Evolutionary conservation across 2,797 vertebrate genomes (phyloP).

Genomic region (Salmo trutta): DNA sequence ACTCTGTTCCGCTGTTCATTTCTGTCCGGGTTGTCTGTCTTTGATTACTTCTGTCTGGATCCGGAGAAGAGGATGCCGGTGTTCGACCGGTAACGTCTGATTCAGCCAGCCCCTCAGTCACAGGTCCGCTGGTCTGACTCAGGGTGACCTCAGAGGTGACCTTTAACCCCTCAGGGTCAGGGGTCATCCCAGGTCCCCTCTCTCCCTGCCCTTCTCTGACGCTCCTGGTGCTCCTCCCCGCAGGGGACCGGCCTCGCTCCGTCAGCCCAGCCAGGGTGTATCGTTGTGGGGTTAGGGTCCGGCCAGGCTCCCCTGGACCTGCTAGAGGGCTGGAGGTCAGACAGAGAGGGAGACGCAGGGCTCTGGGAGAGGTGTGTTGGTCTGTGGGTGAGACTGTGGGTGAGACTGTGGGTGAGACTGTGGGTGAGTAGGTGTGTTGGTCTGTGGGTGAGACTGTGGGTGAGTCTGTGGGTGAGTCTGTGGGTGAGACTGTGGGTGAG

Average conservation of each 20-base stretch:
- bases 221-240: conserved; percentile 37
- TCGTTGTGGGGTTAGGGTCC: not conserved
- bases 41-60: conserved; percentile 14
- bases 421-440: not conserved
- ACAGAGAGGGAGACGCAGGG: conserved; percentile 11
- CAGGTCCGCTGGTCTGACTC: not conserved
- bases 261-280: conserved; percentile 22
- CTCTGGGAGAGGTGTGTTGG: not conserved
- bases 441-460: not conserved
- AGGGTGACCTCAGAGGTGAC: not conserved
- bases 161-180: conserved; percentile 27
- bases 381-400: no score
- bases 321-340: conserved; percentile 10
- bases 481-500: not conserved
- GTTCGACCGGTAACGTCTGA: not conserved
- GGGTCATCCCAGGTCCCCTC: conserved; percentile 28
- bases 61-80: conserved; percentile 17
- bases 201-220: conserved; percentile 27
- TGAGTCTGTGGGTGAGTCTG: not conserved
- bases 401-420: not conserved
- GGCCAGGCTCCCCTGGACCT: conserved; percentile 17
- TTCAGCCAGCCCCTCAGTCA: not conserved
- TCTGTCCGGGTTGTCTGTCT: conserved; percentile 27
- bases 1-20: conserved; percentile 9
- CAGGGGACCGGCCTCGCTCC: conserved; percentile 3